Evolutionary conservation across 1,140 invertebrate species (phyloP), one percentile per base, ranked within the genome.

Genomic region (Anoplophora glabripennis): DNA sequence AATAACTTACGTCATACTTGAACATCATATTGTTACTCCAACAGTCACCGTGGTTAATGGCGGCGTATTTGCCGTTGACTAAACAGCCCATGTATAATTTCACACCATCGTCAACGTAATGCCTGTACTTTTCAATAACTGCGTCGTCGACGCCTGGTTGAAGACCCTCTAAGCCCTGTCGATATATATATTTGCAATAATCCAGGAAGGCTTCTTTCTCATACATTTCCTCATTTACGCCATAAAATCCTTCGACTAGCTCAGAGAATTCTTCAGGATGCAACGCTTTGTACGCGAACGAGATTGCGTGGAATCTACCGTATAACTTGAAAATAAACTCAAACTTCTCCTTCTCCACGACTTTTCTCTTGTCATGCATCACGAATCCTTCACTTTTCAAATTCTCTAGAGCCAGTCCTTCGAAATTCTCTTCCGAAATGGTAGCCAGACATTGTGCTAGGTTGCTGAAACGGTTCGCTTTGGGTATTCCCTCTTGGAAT

Each of bases 1-100:
- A 28, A 28, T 28, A n/a, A 56, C 59, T 62, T 59, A 65, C 63
- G 3, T 48, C 42, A 52, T 44, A 55, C 51, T 65, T 58, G 36
- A 59, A 65, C 36, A 65, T 41, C 3, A 65, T 49, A 37, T 65
- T 65, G 17, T 65, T 65, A 8, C 41, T 53, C 63, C 63, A 65
- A 40, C 56, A 58, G 46, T 65, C 59, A 0, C 63, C 63, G 56
- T 65, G 63, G 8, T 17, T 48, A 2, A 65, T 18, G 5, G 48
- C 45, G 34, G 21, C 34, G 11, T 57, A 52, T 14, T 53, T 18
- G 3, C 56, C 40, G 67, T 71, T 46, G 60, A 57, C 47, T 15
- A 61, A 37, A 37, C 64, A 51, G 36, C 47, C n/a, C 4, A 35
- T 7, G 12, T 63, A 51, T 15, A 35, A 8, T 34, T 47, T 34